Base-by-base conservation (phyloP, 2,113 vertebrate species). In the Athene cunicularia region DNA sequence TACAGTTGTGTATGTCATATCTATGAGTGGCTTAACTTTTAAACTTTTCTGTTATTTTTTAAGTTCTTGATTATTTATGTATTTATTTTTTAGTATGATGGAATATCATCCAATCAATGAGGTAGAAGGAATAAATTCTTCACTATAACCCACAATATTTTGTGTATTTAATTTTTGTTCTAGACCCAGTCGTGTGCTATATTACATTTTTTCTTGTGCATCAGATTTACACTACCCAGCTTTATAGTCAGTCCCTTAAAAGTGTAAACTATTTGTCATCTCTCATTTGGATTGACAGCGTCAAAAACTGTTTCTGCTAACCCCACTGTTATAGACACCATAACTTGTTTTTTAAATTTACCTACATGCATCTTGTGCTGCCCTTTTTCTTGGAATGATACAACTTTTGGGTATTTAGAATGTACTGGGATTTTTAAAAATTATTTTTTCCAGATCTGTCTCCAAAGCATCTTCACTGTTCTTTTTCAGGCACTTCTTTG, bases 351-450 rank as follows among this genome's bases (percentile, higher is more conserved):
- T 82, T 91, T 37, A 37, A 80, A 47, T 72, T 86, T 84, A 72
- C 13, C 39, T 76, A 24, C 13, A 70, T 39, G 20, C 41, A 32
- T 33, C 23, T 60, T 68, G 21, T 45, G 18, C 21, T 86, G 26
- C 15, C 12, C 8, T 56, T 68, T 60, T 89, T 52, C 33, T 56
- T 80, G 58, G 18, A 70, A 52, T 43, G 17, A 79, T 26, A 45
- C 5, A 21, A 10, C 67, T 95, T 85, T 43, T 0, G 5, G 47
- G 14, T 52, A 58, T 90, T 91, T 73, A 80, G 28, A 45, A 72
- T 12, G n/a, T 23, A 41, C 23, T 1, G 0, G 3, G 20, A 45
- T n/a, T 90, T 89, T 52, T 9, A 0, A 33, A 52, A 39, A 12
- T 16, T 37, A 1, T 53, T 74, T 81, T 89, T 85, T 60, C 33